Evolutionary conservation across 2,797 vertebrate species (phyloP).

Genomic region (Pseudotriccus pelzelni): DNA sequence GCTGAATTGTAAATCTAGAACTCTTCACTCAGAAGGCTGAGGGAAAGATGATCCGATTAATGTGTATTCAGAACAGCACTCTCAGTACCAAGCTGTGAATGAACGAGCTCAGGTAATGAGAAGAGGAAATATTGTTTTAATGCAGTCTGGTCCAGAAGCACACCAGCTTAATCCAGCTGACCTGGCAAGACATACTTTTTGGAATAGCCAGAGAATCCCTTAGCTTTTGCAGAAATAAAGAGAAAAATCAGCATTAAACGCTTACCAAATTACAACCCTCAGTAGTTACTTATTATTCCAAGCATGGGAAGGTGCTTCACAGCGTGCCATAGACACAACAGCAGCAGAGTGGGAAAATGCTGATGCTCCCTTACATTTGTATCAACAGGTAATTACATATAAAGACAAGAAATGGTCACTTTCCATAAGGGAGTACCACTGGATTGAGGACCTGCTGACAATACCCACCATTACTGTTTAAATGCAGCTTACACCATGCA

Average conservation of each 20-base stretch:
- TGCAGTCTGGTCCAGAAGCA: neutral
- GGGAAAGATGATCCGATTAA: constrained; percentile 1
- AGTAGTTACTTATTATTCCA: neutral
- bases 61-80: neutral
- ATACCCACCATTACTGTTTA: neutral
- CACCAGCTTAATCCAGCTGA: constrained; percentile 39
- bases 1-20: neutral
- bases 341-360: neutral
- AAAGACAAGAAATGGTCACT: neutral
- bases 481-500: accelerated
- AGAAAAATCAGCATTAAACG: neutral
- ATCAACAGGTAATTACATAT: neutral
- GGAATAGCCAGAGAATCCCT: neutral
- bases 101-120: constrained; percentile 41
- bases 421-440: accelerated
- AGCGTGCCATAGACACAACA: neutral
- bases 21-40: neutral
- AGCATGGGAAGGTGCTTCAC: neutral
- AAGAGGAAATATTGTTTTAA: constrained; percentile 31
- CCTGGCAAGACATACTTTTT: neutral
- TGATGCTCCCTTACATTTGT: neutral
- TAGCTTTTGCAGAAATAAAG: neutral
- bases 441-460: neutral
- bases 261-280: neutral
- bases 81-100: constrained; percentile 21